Evolutionary conservation across 1,140 invertebrate species (phyloP), one percentile per base, ranked within the genome.

Genomic region (Nebria ingens): DNA sequence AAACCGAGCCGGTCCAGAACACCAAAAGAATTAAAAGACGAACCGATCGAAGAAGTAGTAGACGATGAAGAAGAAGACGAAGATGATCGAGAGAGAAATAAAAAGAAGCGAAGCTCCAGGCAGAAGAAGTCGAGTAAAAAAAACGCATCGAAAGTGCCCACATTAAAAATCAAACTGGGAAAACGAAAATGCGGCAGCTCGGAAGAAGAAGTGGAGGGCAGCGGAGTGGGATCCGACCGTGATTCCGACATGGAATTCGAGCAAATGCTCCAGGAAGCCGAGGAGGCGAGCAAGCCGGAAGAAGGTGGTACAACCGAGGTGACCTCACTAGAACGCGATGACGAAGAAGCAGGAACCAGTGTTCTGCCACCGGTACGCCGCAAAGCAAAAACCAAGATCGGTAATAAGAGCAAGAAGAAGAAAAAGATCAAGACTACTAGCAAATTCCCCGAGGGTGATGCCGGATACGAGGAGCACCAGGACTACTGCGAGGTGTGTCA

Each of bases 401-500:
- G 90, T 3, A 90, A 87, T 65, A 93, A 92, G 73, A 84, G 81
- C 59, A 93, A 91, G 69, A 92, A 91, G 73, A 94, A 93, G 79
- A 93, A 90, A 76, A 92, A 91, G 68, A 80, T 87, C 15, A 91
- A 91, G 72, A 88, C 86, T 0, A 89, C 85, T 0, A 86, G 83
- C 20, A 89, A 88, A 64, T 89, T 89, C 61, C 87, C 88, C 0
- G 87, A 89, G 62, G 88, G 89, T 57, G 87, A 91, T 63, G 91
- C 91, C 70, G 87, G 87, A 56, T 82, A 86, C 69, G 83, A 85
- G 73, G 80, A 99, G 69, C 97, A 99, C 74, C 96, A 99, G 74
- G 97, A 99, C 73, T 99, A 98, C 71, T 98, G 96, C 71, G 96
- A 98, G 75, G 96, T 98, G n/a, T 99, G 97, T 71, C 95, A 98